A percentile compares a stretch with the other conserved stretches of the same genome.
Evolutionary conservation across 2,888 invertebrate genomes (phyloP).

Genomic region (Altica lythri): DNA sequence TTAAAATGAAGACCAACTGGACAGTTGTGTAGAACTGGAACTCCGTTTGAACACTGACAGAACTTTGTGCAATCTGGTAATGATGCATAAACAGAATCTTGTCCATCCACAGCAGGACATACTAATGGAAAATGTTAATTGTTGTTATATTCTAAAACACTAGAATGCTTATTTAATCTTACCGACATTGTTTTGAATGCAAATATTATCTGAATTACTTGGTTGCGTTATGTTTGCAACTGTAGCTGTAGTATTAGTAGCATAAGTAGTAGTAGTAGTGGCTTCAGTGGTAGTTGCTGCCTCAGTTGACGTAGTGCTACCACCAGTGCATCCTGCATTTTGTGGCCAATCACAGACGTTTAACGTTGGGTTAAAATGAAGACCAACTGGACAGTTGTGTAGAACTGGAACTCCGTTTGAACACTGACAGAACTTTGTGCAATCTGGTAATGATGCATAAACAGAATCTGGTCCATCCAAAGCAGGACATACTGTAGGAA

Average conservation of each 20-base stretch:
- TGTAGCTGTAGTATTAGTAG: background rate
- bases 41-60: no score
- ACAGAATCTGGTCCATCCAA: conserved; percentile 26
- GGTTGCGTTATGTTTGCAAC: background rate
- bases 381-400: conserved; percentile 27
- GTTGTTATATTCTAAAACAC: background rate
- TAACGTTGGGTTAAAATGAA: conserved; percentile 29
- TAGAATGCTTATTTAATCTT: background rate
- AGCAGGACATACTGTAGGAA: conserved; percentile 15
- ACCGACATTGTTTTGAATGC: background rate
- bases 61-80: no score
- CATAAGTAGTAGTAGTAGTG: background rate
- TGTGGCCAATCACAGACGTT: conserved; percentile 28
- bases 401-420: conserved; percentile 28
- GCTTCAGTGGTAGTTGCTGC: background rate
- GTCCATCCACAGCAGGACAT: no score
- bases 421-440: conserved; percentile 30
- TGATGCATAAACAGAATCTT: no score
- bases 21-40: no score
- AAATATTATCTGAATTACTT: no score
- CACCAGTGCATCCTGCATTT: conserved; percentile 19
- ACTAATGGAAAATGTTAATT: no score
- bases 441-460: conserved; percentile 27
- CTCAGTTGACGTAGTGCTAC: background rate
- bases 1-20: no score